A percentile compares a stretch with the other conserved stretches of the same genome.
Evolutionary conservation across 2,113 vertebrate species (phyloP).

Genomic region (Psilopsiagon aymara): DNA sequence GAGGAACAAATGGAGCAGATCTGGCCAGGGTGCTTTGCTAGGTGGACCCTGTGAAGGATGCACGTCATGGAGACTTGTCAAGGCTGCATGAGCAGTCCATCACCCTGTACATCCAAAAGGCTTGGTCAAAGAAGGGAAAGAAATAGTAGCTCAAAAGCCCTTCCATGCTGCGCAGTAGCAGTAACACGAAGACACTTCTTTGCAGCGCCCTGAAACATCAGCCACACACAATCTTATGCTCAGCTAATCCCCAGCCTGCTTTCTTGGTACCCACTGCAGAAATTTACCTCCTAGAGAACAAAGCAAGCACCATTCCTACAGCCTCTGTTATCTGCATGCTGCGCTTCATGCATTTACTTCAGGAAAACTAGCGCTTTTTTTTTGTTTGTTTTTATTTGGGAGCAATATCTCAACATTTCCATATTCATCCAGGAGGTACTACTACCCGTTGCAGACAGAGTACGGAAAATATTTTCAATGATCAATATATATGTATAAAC

Average conservation of each 20-base stretch:
- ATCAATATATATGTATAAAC: neutral
- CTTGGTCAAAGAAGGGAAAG: neutral
- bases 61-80: accelerated
- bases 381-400: neutral
- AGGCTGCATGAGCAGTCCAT: neutral
- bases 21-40: neutral
- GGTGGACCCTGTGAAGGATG: neutral
- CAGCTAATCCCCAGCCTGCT: neutral
- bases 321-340: neutral
- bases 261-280: neutral
- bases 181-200: neutral
- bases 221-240: neutral
- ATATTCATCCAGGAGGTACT: neutral
- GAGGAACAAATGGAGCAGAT: neutral
- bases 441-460: neutral
- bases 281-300: neutral
- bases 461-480: neutral
- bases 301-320: neutral
- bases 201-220: neutral
- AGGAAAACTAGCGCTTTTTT: neutral
- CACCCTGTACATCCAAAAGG: neutral
- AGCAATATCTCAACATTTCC: neutral
- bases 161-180: neutral
- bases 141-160: neutral
- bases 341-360: neutral